phyloP scores from a whole-genome alignment of 2,113 vertebrate genomes.

The Turnix velox region DNA sequence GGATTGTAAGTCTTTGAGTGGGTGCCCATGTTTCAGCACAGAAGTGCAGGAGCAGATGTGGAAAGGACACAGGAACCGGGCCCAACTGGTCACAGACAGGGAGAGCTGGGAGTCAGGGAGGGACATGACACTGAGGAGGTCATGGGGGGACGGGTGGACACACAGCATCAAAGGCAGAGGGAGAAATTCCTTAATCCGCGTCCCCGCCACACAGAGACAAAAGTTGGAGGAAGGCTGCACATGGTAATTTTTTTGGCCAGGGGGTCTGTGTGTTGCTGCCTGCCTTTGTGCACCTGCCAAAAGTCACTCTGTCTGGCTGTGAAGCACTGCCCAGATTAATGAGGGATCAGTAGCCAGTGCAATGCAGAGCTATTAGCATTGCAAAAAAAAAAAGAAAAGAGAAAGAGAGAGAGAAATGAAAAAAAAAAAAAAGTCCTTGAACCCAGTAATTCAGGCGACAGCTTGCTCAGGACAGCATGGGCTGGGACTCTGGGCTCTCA shows the following conservation, averaged over 20 bases:
- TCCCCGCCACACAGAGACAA: constrained; percentile 10
- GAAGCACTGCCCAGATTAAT: constrained; percentile 54
- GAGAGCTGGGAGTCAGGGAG: background rate
- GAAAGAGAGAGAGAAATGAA: background rate
- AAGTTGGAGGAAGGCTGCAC: background rate
- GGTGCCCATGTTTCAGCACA: rapidly evolving
- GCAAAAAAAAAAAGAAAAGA: background rate
- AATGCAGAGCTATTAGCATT: constrained; percentile 50
- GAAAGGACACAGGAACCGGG: rapidly evolving
- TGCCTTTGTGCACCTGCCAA: constrained; percentile 66
- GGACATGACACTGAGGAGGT: background rate
- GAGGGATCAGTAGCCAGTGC: constrained; percentile 58
- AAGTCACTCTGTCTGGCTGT: constrained; percentile 35
- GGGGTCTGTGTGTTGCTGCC: background rate
- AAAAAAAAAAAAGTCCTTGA: background rate
- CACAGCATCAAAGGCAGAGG: constrained; percentile 36
- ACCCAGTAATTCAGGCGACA: background rate
- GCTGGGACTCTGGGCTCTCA: background rate
- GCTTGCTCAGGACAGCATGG: background rate
- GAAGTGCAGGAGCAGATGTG: background rate
- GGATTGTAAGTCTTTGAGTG: background rate
- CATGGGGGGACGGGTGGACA: background rate
- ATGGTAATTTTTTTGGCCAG: background rate
- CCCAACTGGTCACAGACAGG: background rate
- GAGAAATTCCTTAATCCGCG: constrained; percentile 5